Conservation (phyloP, 53 echinoderm and acorn worm genomes). For the Holothuria leucospilota region DNA sequence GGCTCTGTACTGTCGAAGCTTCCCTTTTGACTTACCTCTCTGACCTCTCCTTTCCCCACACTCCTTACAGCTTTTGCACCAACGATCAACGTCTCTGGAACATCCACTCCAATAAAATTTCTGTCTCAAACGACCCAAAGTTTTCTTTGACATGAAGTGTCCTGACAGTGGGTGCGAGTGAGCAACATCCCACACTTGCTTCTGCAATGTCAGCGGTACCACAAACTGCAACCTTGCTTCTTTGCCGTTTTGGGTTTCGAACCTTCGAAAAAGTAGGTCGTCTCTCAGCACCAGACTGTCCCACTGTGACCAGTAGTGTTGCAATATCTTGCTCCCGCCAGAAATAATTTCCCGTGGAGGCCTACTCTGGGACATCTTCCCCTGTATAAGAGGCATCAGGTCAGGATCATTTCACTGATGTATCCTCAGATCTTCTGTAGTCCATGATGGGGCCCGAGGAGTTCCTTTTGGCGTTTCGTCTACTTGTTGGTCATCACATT, state of each 20-base stretch:
- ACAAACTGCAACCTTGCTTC: constrained; percentile 13
- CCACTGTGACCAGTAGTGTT: constrained; percentile 24
- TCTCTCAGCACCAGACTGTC: neutral
- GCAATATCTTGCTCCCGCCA: neutral
- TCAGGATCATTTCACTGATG: constrained; percentile 26
- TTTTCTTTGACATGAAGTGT: constrained; percentile 8
- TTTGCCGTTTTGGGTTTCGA: neutral
- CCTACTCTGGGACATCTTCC: neutral
- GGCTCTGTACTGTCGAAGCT: neutral
- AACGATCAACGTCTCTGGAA: neutral
- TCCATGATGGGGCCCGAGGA: neutral
- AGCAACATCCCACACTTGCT: neutral
- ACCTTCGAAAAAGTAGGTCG: neutral
- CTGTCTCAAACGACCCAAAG: neutral
- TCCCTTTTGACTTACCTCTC: neutral
- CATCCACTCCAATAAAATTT: constrained; percentile 23
- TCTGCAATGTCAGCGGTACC: constrained; percentile 5
- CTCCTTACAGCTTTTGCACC: neutral
- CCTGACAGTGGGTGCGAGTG: constrained; percentile 13
- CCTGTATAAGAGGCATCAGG: neutral
- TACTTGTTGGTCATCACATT: too few relatives aligned
- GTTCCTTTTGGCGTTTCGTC: neutral
- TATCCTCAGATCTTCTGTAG: neutral
- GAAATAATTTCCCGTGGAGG: constrained; percentile 3
- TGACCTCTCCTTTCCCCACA: constrained; percentile 7